Conservation (phyloP, 2,888 invertebrate genomes). For the Cylloceria caligata region DNA sequence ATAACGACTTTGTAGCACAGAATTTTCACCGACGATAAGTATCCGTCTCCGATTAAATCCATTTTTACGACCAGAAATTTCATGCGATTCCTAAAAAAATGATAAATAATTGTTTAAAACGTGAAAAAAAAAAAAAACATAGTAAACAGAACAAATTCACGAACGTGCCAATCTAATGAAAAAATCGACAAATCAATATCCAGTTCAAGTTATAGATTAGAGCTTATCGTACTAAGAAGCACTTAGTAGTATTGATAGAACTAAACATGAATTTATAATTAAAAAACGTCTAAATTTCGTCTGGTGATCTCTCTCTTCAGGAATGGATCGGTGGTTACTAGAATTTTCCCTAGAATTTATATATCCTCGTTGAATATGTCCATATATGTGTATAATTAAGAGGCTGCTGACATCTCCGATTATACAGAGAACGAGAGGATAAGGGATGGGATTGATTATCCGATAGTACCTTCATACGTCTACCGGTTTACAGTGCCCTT, state of each 20-base stretch:
- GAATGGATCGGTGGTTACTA: neutral
- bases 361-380: neutral
- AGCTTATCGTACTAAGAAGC: too few relatives aligned
- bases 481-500: slow-evolving; percentile 27
- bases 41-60: neutral
- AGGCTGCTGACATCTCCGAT: neutral
- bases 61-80: neutral
- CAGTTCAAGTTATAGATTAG: too few relatives aligned
- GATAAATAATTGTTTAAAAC: too few relatives aligned
- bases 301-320: neutral
- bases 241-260: neutral
- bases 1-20: slow-evolving; percentile 14
- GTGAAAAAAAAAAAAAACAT: too few relatives aligned
- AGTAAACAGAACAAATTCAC: too few relatives aligned
- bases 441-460: slow-evolving; percentile 37
- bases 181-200: too few relatives aligned
- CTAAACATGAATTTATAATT: neutral
- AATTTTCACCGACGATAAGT: neutral
- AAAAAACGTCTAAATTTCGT: neutral
- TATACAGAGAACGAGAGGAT: neutral
- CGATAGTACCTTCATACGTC: slow-evolving; percentile 24
- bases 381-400: slow-evolving; percentile 12
- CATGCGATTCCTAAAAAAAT: too few relatives aligned
- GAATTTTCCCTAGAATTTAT: neutral
- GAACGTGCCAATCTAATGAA: too few relatives aligned